A percentile compares a stretch with the other conserved stretches of the same genome.
These are phyloP conservation scores for Phengaris alcon DNA, from an alignment of 2,888 invertebrate genomes.

Conservation along the genomic window DNA sequence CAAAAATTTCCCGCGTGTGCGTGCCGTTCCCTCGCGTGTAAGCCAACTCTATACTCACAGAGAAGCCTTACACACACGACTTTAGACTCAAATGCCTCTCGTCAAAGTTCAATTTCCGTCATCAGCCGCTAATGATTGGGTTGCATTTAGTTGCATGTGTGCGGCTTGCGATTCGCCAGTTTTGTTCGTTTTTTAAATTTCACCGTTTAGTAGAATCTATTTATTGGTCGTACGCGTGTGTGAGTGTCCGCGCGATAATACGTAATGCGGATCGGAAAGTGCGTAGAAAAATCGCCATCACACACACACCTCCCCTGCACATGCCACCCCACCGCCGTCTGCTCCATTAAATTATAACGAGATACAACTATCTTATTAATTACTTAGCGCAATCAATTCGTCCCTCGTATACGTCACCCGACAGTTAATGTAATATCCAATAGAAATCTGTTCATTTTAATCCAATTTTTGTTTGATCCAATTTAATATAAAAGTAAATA, in stretches of 20 bases:
- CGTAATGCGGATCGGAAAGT: slow-evolving; percentile 59
- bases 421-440: too few species aligned
- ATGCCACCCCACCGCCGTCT: slow-evolving; percentile 38
- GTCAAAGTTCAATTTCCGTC: slow-evolving; percentile 44
- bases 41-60: slow-evolving; percentile 70
- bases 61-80: slow-evolving; percentile 42
- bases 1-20: slow-evolving; percentile 62
- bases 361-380: slow-evolving; percentile 28
- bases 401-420: background rate
- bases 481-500: too few species aligned
- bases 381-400: slow-evolving; percentile 25
- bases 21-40: slow-evolving; percentile 66
- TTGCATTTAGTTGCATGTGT: slow-evolving; percentile 61
- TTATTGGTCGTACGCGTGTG: slow-evolving; percentile 72
- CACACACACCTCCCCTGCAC: slow-evolving; percentile 38
- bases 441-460: too few species aligned
- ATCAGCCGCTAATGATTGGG: slow-evolving; percentile 66
- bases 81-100: slow-evolving; percentile 43
- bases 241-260: slow-evolving; percentile 53
- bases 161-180: slow-evolving; percentile 72
- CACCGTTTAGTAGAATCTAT: slow-evolving; percentile 80
- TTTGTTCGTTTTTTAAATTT: slow-evolving; percentile 79
- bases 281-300: slow-evolving; percentile 72
- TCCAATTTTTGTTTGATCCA: too few species aligned
- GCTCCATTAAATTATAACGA: slow-evolving; percentile 32